A percentile compares a stretch with the other conserved stretches of the same genome.
phyloP scores from a whole-genome alignment of 2,113 vertebrate genomes.

The Columba janthina region DNA sequence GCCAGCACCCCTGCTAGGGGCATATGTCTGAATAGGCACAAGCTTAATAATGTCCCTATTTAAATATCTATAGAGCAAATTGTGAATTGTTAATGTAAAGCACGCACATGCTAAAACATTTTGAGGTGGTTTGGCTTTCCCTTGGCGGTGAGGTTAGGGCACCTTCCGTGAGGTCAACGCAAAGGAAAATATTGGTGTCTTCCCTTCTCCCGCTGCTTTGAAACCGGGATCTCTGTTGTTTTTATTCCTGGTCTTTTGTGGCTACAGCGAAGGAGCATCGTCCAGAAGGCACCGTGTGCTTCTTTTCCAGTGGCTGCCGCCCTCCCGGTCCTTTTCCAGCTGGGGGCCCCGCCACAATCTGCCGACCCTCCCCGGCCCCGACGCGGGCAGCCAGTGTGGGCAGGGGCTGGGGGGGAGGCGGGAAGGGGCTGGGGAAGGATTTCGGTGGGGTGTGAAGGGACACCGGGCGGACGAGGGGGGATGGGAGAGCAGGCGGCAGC shows the following conservation, averaged over 20 bases:
- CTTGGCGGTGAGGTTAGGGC: background rate
- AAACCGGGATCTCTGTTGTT: background rate
- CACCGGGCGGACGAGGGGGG: background rate
- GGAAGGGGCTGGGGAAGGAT: background rate
- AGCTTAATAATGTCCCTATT: slow-evolving; percentile 11
- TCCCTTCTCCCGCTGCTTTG: background rate
- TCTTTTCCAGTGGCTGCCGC: background rate
- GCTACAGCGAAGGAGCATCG: slow-evolving; percentile 17
- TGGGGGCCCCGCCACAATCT: background rate
- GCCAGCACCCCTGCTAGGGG: slow-evolving; percentile 30
- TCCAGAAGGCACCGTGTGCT: slow-evolving; percentile 2
- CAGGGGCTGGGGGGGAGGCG: background rate
- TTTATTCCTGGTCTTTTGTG: background rate
- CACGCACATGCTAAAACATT: background rate
- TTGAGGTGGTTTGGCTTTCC: background rate
- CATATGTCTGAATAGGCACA: slow-evolving; percentile 37
- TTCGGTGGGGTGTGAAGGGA: background rate
- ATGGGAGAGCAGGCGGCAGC: background rate
- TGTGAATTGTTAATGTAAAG: background rate
- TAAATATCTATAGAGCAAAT: slow-evolving; percentile 14
- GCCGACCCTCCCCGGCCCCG: background rate
- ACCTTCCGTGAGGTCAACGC: background rate
- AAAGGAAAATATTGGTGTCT: background rate
- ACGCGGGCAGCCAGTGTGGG: background rate
- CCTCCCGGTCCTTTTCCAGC: background rate